A percentile compares a stretch with the other conserved stretches of the same genome.
These are phyloP conservation scores for Tachystola acroxantha DNA, from an alignment of 2,888 invertebrate species.

Conservation along the genomic window DNA sequence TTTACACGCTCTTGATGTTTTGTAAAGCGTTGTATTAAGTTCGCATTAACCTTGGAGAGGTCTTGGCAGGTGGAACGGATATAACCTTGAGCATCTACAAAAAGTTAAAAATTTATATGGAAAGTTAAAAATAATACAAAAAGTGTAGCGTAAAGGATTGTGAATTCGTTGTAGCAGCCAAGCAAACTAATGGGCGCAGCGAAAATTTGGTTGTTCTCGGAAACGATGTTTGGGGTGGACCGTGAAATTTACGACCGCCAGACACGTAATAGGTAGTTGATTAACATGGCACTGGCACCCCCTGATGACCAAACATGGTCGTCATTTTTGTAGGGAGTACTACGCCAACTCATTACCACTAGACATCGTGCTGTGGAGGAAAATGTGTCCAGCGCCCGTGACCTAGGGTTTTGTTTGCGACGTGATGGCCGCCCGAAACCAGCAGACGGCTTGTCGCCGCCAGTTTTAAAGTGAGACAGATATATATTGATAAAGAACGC, in stretches of 20 bases:
- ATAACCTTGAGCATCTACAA: not conserved
- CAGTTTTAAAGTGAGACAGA: conserved; percentile 53
- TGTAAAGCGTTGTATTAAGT: conserved; percentile 29
- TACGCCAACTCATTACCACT: conserved; percentile 32
- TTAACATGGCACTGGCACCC: conserved; percentile 28
- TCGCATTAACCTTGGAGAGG: conserved; percentile 32
- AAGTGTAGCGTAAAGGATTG: not conserved
- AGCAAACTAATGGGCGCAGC: conserved; percentile 8
- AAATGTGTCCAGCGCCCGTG: conserved; percentile 64
- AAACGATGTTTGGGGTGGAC: conserved; percentile 25
- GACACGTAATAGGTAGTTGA: conserved; percentile 14
- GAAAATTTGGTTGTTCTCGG: conserved; percentile 19
- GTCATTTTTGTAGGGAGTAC: conserved; percentile 25
- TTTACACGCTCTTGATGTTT: conserved; percentile 36
- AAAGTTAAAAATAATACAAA: not conserved
- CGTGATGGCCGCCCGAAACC: conserved; percentile 53
- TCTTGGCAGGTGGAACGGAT: conserved; percentile 26
- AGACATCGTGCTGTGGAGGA: conserved; percentile 34
- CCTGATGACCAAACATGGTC: conserved; percentile 31
- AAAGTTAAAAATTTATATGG: conserved; percentile 2
- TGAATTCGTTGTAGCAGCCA: conserved; percentile 4
- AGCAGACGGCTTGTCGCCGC: conserved; percentile 77
- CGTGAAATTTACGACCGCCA: conserved; percentile 22
- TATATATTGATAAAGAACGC: conserved; percentile 31
- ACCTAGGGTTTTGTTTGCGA: conserved; percentile 70